Percentiles rank a stretch among this genome's conserved stretches.
Conservation (phyloP, 2,797 vertebrate species). For the Argya squamiceps region DNA sequence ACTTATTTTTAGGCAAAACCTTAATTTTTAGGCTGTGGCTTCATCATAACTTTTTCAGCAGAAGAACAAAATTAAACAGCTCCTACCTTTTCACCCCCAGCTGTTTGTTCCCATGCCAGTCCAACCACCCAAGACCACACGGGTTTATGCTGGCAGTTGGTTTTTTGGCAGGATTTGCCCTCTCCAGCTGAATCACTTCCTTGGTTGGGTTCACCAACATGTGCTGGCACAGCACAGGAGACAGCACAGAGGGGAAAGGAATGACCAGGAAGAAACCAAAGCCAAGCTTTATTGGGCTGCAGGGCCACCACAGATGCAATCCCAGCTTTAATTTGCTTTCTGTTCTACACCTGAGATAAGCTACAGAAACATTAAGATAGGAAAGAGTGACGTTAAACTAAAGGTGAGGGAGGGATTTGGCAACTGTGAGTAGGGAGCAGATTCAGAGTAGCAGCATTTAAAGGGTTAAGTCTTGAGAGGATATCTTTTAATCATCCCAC, state of each 20-base stretch:
- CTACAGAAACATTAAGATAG: background rate
- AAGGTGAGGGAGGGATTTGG: rapidly evolving
- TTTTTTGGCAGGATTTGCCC: background rate
- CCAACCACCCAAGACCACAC: background rate
- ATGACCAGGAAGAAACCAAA: background rate
- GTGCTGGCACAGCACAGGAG: background rate
- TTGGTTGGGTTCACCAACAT: background rate
- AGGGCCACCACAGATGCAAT: background rate
- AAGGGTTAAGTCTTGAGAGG: background rate
- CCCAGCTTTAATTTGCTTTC: background rate
- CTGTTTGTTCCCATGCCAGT: background rate
- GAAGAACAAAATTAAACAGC: background rate
- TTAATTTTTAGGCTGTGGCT: background rate
- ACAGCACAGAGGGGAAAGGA: background rate
- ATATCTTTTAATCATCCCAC: background rate
- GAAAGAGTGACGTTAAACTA: background rate
- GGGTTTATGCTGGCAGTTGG: background rate
- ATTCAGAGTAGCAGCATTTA: background rate
- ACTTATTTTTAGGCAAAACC: background rate
- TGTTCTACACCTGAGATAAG: background rate
- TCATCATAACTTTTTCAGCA: background rate
- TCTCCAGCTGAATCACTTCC: slow-evolving; percentile 2
- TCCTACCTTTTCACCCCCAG: background rate
- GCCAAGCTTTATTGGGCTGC: background rate
- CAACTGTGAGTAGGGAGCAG: rapidly evolving